Conservation (phyloP, 2,113 vertebrate species). For the Oreotrochilus melanogaster region DNA sequence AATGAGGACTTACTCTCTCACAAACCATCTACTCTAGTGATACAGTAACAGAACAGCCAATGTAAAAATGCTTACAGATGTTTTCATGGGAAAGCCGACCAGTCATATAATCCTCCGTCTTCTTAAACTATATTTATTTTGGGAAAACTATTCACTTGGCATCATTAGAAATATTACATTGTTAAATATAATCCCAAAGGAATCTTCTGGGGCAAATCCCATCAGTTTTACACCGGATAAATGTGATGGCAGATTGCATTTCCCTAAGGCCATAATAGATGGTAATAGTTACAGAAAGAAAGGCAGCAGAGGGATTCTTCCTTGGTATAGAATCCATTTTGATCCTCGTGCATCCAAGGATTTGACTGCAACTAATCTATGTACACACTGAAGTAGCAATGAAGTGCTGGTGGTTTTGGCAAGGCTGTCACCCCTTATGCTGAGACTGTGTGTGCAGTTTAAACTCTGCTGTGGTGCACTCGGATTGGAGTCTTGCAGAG, state of each 20-base stretch:
- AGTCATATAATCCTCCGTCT: background rate
- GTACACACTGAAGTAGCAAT: background rate
- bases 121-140: background rate
- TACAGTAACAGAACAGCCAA: background rate
- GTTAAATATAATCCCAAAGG: background rate
- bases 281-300: background rate
- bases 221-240: background rate
- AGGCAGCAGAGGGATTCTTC: background rate
- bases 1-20: background rate
- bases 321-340: background rate
- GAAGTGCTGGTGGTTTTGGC: background rate
- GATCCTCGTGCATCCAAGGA: background rate
- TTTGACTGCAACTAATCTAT: conserved; percentile 15
- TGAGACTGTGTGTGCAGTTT: background rate
- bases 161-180: background rate
- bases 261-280: background rate
- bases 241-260: background rate
- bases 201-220: background rate
- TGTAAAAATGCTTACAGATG: background rate
- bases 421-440: background rate
- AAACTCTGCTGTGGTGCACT: background rate
- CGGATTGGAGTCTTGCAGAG: background rate
- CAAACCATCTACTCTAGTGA: background rate
- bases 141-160: background rate
- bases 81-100: background rate